These are phyloP conservation scores for Melolontha melolontha DNA, from an alignment of 2,888 invertebrate species.

Conservation along the genomic window DNA sequence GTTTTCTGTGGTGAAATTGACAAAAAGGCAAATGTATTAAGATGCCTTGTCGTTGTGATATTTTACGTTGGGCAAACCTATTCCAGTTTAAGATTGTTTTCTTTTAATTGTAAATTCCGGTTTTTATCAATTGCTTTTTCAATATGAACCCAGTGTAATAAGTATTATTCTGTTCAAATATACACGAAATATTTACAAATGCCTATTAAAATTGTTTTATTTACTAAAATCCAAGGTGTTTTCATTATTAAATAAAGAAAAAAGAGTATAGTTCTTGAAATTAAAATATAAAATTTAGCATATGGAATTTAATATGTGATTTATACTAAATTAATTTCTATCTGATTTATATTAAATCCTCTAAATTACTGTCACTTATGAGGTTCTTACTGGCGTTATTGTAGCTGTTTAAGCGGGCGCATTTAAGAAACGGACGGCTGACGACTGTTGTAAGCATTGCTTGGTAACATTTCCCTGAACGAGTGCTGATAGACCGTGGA, in stretches of 20 bases:
- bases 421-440: too few relatives aligned
- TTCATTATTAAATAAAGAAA: background rate
- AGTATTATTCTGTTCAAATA: conserved; percentile 37
- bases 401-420: too few relatives aligned
- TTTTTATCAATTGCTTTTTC: conserved; percentile 22
- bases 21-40: conserved; percentile 4
- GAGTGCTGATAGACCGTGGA: too few relatives aligned
- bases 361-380: too few relatives aligned
- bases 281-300: too few relatives aligned
- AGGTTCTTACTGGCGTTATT: too few relatives aligned
- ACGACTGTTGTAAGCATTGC: too few relatives aligned
- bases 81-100: conserved; percentile 6
- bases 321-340: too few relatives aligned
- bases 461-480: too few relatives aligned
- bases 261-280: background rate
- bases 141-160: conserved; percentile 9
- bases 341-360: too few relatives aligned
- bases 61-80: background rate
- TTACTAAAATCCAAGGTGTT: background rate
- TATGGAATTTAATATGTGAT: too few relatives aligned
- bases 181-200: conserved; percentile 35
- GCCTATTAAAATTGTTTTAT: conserved; percentile 23
- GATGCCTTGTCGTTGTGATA: background rate
- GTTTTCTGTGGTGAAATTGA: too few relatives aligned
- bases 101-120: conserved; percentile 19